Conservation (phyloP, 2,113 vertebrate species). For the Choloepus hoffmanni region DNA sequence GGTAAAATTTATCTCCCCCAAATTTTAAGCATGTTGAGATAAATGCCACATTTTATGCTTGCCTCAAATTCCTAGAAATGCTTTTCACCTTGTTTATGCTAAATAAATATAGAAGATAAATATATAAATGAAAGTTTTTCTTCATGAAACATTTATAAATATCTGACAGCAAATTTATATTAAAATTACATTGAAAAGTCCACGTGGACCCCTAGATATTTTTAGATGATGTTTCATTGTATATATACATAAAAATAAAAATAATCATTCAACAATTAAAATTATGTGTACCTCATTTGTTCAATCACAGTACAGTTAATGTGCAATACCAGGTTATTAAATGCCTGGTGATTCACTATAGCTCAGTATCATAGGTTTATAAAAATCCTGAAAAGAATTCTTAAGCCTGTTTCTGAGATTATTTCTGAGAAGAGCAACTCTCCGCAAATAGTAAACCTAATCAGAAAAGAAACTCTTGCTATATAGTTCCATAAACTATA, state of each 20-base stretch:
- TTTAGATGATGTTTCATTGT: background rate
- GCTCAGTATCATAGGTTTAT: background rate
- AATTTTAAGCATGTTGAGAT: background rate
- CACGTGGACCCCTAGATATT: background rate
- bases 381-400: conserved; percentile 2
- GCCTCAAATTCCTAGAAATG: background rate
- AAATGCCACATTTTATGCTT: background rate
- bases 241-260: background rate
- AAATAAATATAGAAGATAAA: background rate
- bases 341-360: background rate
- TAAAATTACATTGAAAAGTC: background rate
- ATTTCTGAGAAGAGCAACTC: conserved; percentile 63
- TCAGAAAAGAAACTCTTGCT: conserved; percentile 59
- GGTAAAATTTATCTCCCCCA: background rate
- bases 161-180: background rate
- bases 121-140: background rate
- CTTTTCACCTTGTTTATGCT: background rate
- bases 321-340: background rate
- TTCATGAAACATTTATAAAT: background rate
- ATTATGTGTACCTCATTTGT: background rate
- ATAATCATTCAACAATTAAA: background rate
- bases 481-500: conserved; percentile 58
- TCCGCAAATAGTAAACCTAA: conserved; percentile 52
- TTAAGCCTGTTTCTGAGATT: conserved; percentile 56
- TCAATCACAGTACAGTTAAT: background rate